Conservation (phyloP, 2,888 invertebrate genomes). For the Carterocephalus palaemon region DNA sequence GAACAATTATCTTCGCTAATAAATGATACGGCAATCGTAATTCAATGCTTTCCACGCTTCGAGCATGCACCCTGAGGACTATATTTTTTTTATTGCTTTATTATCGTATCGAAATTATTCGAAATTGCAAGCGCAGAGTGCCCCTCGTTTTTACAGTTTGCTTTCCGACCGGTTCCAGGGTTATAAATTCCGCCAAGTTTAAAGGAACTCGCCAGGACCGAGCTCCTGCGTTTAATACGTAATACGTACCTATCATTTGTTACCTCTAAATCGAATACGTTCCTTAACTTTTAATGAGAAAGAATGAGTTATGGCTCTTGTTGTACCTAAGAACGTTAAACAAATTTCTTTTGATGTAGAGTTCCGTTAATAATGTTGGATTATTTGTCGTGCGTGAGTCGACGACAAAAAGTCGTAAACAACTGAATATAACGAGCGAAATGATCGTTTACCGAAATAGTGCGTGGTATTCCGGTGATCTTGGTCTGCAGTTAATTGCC, state of each 20-base stretch:
- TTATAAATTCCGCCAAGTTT: conserved; percentile 60
- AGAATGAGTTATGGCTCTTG: conserved; percentile 28
- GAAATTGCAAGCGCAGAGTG: conserved; percentile 60
- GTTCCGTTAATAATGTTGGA: conserved; percentile 23
- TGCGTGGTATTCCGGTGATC: conserved; percentile 58
- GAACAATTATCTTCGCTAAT: conserved; percentile 50
- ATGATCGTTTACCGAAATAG: conserved; percentile 67
- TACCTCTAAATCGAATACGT: conserved; percentile 46
- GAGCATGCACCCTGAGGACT: conserved; percentile 50
- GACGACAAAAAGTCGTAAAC: conserved; percentile 52
- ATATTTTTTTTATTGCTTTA: conserved; percentile 64
- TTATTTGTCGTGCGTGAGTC: conserved; percentile 17
- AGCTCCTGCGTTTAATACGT: conserved; percentile 57
- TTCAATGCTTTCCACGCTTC: conserved; percentile 47
- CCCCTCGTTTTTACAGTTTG: conserved; percentile 65
- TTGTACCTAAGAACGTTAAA: conserved; percentile 18
- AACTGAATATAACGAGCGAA: conserved; percentile 59
- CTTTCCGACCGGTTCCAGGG: conserved; percentile 57
- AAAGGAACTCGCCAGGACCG: conserved; percentile 55
- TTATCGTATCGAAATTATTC: conserved; percentile 69
- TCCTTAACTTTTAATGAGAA: conserved; percentile 41
- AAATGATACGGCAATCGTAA: conserved; percentile 47
- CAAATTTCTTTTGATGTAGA: conserved; percentile 45
- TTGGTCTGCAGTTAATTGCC: conserved; percentile 66
- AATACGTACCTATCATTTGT: conserved; percentile 58